Conservation (phyloP, 1,140 invertebrate species). For the Lanistes nyassanus region DNA sequence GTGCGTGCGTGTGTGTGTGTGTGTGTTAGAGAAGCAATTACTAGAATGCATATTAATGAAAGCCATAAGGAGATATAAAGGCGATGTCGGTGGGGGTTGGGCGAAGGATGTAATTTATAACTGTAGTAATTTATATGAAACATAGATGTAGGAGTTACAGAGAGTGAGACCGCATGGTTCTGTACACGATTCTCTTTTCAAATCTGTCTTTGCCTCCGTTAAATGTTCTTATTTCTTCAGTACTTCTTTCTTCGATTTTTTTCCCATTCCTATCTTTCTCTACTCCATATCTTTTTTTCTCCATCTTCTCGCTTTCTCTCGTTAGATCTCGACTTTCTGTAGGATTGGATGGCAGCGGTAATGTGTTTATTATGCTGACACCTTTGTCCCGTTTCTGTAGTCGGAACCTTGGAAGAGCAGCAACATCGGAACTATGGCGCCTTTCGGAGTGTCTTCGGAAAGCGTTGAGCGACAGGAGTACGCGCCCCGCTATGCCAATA, state of each 20-base stretch:
- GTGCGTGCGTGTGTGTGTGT: no score
- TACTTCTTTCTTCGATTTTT: not conserved
- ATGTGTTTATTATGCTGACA: not conserved
- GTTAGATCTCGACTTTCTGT: not conserved
- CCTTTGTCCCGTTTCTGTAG: not conserved
- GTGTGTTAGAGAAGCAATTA: no score
- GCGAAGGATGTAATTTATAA: no score
- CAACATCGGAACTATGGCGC: constrained; percentile 1
- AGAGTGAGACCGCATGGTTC: no score
- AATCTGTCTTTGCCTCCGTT: not conserved
- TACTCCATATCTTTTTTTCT: not conserved
- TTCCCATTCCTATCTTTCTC: not conserved
- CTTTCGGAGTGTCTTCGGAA: constrained; percentile 16
- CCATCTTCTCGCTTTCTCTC: not conserved
- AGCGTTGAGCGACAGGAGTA: constrained; percentile 11
- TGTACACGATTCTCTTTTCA: no score
- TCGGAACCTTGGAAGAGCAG: not conserved
- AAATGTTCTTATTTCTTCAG: not conserved
- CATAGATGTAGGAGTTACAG: no score
- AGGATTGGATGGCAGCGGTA: not conserved
- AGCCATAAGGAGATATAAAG: no score
- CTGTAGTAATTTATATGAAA: not conserved
- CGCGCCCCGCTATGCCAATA: constrained; percentile 1
- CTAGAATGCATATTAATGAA: no score
- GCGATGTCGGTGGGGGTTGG: no score